Base-by-base conservation (phyloP, 2,888 invertebrate species). In the Synergus umbraculus region DNA sequence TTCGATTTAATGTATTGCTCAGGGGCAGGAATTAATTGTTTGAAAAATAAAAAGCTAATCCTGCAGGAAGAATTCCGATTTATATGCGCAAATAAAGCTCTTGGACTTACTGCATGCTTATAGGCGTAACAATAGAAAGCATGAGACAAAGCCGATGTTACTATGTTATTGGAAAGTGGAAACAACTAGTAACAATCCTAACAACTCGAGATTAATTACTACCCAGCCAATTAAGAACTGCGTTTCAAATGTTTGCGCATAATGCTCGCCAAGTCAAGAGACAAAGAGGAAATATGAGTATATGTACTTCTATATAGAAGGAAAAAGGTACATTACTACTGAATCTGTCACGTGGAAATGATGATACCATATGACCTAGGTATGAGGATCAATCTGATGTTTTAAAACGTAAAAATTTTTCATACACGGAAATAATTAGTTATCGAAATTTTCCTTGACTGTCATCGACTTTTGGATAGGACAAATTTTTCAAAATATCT, bases 141-240 rank as follows among this genome's bases (percentile, higher is more conserved):
- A 58, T 49, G 49, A 54, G 15, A 78, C 69, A 78, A 78, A 69
- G 78, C 78, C 60, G 43, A 44, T 44, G 60, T 22, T 78, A 46
- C 58, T 41, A 43, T 66, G 69, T 66, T 76, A 65, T 79, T 65
- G 79, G 76, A 73, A 22, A 79, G 80, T 54, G 76, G 46, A 69
- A 44, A 81, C 77, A 79, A 73, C 78, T 76, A 79, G 78, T 82
- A 83, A 83, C 83, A 83, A 83, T 80, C 76, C 84, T 86, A 84
- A 81, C 82, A 84, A 83, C 85, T 84, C 64, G 80, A 85, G 84
- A 87, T 87, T 87, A 87, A 88, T 86, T 86, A 84, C 83, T 81
- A 85, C 82, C 83, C 78, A 83, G 83, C 86, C 87, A 87, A 87
- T 88, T 87, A 87, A 85, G 84, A 87, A 87, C 83, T 87, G 78